Evolutionary conservation across 2,113 vertebrate species (phyloP).

Genomic region (Antennarius striatus): DNA sequence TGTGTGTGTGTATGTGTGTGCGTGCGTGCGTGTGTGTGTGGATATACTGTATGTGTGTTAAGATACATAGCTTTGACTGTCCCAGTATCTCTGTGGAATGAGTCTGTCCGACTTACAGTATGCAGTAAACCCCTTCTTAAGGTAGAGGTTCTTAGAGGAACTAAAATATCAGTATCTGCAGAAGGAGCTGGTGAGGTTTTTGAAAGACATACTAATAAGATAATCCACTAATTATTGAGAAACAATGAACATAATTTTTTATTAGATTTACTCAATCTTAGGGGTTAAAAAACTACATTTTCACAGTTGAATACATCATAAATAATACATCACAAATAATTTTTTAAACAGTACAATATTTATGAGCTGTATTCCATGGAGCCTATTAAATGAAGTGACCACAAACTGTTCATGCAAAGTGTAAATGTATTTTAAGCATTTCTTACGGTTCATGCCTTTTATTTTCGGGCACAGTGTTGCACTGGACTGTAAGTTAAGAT

Average conservation of each 20-base stretch:
- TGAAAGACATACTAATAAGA: slow-evolving; percentile 60
- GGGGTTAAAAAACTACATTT: slow-evolving; percentile 47
- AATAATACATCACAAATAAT: slow-evolving; percentile 40
- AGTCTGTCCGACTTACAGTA: slow-evolving; percentile 31
- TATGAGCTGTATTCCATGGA: slow-evolving; percentile 19
- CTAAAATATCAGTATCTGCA: slow-evolving; percentile 49
- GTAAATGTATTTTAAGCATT: slow-evolving; percentile 30
- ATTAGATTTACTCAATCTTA: slow-evolving; percentile 51
- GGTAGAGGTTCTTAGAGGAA: slow-evolving; percentile 52
- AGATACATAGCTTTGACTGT: slow-evolving; percentile 23
- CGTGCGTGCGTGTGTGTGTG: background rate
- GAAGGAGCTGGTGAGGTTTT: slow-evolving; percentile 40
- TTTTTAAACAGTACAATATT: slow-evolving; percentile 50
- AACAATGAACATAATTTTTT: slow-evolving; percentile 63
- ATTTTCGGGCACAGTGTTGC: slow-evolving; percentile 61
- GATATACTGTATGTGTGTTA: too few species aligned
- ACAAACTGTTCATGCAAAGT: slow-evolving; percentile 5
- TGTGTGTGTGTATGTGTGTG: too few species aligned
- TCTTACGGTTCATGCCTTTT: slow-evolving; percentile 35
- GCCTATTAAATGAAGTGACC: slow-evolving; percentile 11
- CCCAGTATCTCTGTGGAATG: slow-evolving; percentile 33
- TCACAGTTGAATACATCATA: slow-evolving; percentile 24
- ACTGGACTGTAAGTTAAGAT: slow-evolving; percentile 51
- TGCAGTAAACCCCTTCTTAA: slow-evolving; percentile 27
- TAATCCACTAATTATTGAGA: slow-evolving; percentile 66